These are phyloP conservation scores for Phymatocera aterrima DNA, from an alignment of 2,888 invertebrate species.

Conservation along the genomic window DNA sequence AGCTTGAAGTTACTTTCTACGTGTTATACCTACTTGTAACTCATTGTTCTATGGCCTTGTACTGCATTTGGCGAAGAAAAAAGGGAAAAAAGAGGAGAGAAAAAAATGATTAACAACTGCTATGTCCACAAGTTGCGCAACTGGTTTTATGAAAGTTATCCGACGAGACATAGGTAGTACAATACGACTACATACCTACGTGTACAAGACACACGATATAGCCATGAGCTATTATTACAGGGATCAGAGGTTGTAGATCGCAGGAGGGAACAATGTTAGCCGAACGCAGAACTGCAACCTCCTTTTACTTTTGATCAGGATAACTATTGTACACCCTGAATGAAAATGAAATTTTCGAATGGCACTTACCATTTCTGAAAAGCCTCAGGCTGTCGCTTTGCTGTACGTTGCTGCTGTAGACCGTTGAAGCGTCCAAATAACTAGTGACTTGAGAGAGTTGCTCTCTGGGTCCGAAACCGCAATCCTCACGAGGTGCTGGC, in stretches of 20 bases:
- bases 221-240: no score
- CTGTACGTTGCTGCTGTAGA: constrained; percentile 87
- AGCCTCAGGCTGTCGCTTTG: constrained; percentile 85
- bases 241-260: neutral
- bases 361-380: constrained; percentile 84
- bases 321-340: no score
- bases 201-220: no score
- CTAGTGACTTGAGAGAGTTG: constrained; percentile 91
- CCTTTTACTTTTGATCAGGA: no score
- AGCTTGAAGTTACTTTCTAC: constrained; percentile 8
- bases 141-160: constrained; percentile 18
- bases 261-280: no score
- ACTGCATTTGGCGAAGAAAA: neutral
- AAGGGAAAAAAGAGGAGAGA: neutral
- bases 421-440: constrained; percentile 88
- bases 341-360: no score
- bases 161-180: no score
- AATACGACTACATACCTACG: no score
- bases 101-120: constrained; percentile 20
- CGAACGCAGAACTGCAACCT: neutral
- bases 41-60: constrained; percentile 29
- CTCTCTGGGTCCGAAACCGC: constrained; percentile 88
- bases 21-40: neutral
- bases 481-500: constrained; percentile 87
- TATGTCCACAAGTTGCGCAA: neutral